Evolutionary conservation across 2,888 invertebrate species (phyloP).

Genomic region (Coleophora deauratella): DNA sequence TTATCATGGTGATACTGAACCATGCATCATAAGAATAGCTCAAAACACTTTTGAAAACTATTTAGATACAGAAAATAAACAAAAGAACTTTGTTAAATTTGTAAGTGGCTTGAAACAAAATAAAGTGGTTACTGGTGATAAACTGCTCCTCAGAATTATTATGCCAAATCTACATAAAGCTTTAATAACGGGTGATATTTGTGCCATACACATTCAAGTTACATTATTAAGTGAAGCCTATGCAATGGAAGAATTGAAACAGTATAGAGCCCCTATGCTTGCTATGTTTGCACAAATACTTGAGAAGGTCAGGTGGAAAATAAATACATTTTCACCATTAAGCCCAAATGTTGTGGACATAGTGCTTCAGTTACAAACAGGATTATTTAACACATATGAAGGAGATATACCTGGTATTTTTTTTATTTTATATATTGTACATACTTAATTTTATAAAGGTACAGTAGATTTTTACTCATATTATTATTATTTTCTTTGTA

Average conservation of each 20-base stretch:
- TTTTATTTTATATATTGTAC: no score
- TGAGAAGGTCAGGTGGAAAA: conserved; percentile 47
- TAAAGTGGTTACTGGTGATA: conserved; percentile 34
- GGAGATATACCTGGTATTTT: conserved; percentile 42
- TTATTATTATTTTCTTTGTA: conserved; percentile 15
- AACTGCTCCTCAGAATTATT: conserved; percentile 44
- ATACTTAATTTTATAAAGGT: no score
- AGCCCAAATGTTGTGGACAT: conserved; percentile 39
- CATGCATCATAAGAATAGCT: conserved; percentile 37
- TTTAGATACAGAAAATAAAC: conserved; percentile 32
- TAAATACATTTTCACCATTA: conserved; percentile 33
- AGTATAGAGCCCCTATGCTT: conserved; percentile 52
- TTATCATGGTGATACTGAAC: conserved; percentile 46
- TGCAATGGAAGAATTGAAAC: conserved; percentile 33
- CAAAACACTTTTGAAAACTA: conserved; percentile 30
- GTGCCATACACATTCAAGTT: conserved; percentile 34
- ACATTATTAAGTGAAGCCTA: conserved; percentile 37
- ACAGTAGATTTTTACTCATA: neutral
- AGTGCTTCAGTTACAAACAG: conserved; percentile 37
- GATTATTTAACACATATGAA: conserved; percentile 38
- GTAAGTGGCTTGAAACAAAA: conserved; percentile 36
- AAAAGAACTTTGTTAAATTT: conserved; percentile 43
- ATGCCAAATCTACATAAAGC: conserved; percentile 55
- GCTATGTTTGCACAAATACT: conserved; percentile 56
- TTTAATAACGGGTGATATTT: conserved; percentile 33